A percentile compares a stretch with the other conserved stretches of the same genome.
Conservation (phyloP, 2,797 vertebrate genomes). For the Acanthiza pusilla region DNA sequence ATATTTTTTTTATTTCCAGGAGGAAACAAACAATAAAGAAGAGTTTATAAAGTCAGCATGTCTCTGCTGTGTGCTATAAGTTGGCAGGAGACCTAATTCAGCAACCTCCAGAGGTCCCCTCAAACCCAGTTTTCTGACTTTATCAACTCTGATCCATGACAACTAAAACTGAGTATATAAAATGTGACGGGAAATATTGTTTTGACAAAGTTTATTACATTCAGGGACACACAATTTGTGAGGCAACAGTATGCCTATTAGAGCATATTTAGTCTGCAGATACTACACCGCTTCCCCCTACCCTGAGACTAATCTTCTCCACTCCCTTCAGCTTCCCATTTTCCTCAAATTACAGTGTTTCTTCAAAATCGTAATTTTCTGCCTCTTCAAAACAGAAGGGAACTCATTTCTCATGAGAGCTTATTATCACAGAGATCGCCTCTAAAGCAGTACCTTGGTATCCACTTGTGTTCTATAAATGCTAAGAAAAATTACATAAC, state of each 20-base stretch:
- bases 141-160: neutral
- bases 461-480: neutral
- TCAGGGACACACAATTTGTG: neutral
- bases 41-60: neutral
- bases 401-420: neutral
- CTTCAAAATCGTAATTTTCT: neutral
- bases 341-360: neutral
- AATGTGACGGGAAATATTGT: neutral
- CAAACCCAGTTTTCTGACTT: neutral
- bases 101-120: neutral
- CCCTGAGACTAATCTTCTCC: neutral
- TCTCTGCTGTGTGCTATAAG: neutral
- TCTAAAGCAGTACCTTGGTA: neutral
- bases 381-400: neutral
- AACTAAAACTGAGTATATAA: neutral
- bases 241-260: neutral
- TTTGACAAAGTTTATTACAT: neutral
- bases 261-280: neutral
- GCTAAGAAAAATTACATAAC: neutral
- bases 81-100: neutral
- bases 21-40: neutral
- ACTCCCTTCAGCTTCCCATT: neutral
- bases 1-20: neutral
- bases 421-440: neutral
- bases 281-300: neutral